A percentile compares a stretch with the other conserved stretches of the same genome.
Conservation (phyloP, 2,113 vertebrate species). For the Vidua macroura region DNA sequence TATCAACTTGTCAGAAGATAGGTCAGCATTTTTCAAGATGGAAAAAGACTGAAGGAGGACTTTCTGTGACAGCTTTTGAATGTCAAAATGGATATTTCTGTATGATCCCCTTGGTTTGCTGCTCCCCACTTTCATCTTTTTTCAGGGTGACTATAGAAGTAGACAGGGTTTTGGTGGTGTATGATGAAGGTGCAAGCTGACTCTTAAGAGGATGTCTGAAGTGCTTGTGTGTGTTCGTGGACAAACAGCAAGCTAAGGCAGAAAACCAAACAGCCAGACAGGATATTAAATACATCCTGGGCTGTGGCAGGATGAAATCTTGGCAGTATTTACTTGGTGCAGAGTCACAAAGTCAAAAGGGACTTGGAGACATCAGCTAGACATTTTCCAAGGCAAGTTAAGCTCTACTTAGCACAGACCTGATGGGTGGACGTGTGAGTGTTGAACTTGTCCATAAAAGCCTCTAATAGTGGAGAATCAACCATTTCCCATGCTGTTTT, state of each 20-base stretch:
- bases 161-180: not conserved
- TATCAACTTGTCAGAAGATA: not conserved
- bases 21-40: not conserved
- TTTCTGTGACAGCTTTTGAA: not conserved
- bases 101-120: not conserved
- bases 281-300: not conserved
- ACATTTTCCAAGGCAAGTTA: not conserved
- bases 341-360: not conserved
- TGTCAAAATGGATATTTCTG: not conserved
- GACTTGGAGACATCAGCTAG: not conserved
- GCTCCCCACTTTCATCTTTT: not conserved
- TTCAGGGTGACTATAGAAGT: not conserved
- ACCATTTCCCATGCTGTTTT: not conserved
- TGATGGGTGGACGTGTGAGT: accelerated
- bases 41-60: not conserved
- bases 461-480: not conserved
- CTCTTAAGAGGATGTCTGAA: not conserved
- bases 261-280: not conserved
- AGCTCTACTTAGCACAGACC: not conserved
- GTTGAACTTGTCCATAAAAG: not conserved
- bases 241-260: not conserved
- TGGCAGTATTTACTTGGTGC: not conserved
- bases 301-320: not conserved
- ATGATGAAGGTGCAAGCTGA: not conserved
- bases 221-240: not conserved